These are phyloP conservation scores for Pasiphila rectangulata DNA, from an alignment of 2,888 invertebrate genomes.

Conservation along the genomic window DNA sequence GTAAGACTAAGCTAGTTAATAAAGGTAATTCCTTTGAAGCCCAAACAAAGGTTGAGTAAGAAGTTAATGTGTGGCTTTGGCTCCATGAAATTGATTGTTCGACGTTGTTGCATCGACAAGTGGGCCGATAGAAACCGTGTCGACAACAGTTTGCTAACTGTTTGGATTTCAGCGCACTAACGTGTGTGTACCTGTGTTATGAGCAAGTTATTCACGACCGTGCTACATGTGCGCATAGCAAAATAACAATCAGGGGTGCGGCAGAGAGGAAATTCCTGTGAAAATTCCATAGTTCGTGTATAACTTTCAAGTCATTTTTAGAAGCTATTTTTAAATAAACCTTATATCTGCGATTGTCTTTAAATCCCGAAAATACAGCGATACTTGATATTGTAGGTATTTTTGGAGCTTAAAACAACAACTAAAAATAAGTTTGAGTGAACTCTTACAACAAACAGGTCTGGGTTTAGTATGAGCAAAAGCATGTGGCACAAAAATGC, in stretches of 20 bases:
- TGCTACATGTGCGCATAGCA: not conserved
- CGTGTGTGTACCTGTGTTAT: not conserved
- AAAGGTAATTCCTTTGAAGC: slow-evolving; percentile 38
- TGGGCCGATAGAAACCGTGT: slow-evolving; percentile 7
- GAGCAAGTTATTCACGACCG: not conserved
- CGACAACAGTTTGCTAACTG: slow-evolving; percentile 16
- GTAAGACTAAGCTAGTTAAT: slow-evolving; percentile 36
- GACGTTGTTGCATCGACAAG: slow-evolving; percentile 13
- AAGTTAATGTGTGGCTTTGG: slow-evolving; percentile 26
- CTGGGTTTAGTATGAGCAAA: slow-evolving; percentile 19
- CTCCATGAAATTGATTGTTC: slow-evolving; percentile 14
- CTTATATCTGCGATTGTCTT: too few species aligned
- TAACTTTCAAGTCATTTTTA: not conserved
- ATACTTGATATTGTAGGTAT: too few species aligned
- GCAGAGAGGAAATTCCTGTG: not conserved
- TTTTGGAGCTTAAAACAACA: not conserved
- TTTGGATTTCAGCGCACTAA: slow-evolving; percentile 4
- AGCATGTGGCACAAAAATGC: not conserved
- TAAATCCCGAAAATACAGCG: too few species aligned
- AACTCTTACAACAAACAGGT: slow-evolving; percentile 18
- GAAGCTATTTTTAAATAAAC: not conserved
- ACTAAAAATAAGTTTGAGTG: not conserved
- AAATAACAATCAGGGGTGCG: not conserved
- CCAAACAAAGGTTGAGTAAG: slow-evolving; percentile 35
- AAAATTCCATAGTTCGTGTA: not conserved